These are phyloP conservation scores for Phanerotoma sp. DNA, from an alignment of 2,888 invertebrate genomes.

Conservation along the genomic window DNA sequence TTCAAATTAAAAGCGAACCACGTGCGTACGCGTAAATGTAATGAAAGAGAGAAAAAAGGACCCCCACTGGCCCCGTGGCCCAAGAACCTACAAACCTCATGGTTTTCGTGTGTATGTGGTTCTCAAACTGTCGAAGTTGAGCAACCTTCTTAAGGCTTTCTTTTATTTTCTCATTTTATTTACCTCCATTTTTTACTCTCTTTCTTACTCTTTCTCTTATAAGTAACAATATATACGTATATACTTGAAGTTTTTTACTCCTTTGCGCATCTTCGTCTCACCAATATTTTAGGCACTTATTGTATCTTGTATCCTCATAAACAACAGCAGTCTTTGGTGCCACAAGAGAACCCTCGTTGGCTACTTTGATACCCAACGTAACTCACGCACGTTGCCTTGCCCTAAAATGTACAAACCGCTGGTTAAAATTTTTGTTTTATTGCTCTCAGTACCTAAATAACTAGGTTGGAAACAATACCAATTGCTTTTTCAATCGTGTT, in stretches of 20 bases:
- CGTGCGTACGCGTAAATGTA: constrained; percentile 22
- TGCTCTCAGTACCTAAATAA: constrained; percentile 21
- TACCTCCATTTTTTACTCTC: constrained; percentile 26
- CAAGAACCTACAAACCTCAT: constrained; percentile 48
- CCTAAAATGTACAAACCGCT: constrained; percentile 3
- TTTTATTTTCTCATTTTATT: constrained; percentile 8
- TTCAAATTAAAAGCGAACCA: constrained; percentile 35
- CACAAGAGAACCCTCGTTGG: neutral
- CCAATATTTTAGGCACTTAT: neutral
- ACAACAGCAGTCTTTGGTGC: constrained; percentile 31
- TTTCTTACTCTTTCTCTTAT: neutral
- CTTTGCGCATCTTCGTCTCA: neutral
- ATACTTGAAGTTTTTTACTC: constrained; percentile 13
- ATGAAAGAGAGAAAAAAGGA: constrained; percentile 21
- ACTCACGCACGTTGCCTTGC: neutral
- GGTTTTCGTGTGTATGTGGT: constrained; percentile 35
- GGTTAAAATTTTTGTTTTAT: constrained; percentile 14
- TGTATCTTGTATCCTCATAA: neutral
- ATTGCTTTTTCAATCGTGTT: constrained; percentile 13
- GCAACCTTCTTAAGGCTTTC: constrained; percentile 6
- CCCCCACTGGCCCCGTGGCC: constrained; percentile 47
- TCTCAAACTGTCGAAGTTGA: constrained; percentile 18
- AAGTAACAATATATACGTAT: no score
- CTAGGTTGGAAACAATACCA: constrained; percentile 6
- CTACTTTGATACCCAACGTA: constrained; percentile 17